These are phyloP conservation scores for Boulengeromyrus knoepffleri DNA, from an alignment of 2,113 vertebrate species.

Conservation along the genomic window DNA sequence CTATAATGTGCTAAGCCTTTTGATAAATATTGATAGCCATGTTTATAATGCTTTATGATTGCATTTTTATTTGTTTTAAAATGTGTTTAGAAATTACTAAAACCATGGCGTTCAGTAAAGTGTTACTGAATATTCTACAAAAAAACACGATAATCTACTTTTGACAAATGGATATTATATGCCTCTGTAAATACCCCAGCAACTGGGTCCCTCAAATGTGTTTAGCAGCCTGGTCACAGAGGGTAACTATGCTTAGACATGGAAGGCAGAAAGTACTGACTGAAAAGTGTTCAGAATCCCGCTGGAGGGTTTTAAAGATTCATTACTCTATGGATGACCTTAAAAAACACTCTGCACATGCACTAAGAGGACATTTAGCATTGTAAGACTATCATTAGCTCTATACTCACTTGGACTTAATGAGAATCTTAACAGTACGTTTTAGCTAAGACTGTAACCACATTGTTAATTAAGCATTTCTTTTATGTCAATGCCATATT, in stretches of 20 bases:
- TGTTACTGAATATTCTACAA: not conserved
- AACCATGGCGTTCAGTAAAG: too few relatives aligned
- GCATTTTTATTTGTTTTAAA: too few relatives aligned
- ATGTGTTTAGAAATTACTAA: too few relatives aligned
- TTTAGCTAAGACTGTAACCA: not conserved
- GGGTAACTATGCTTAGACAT: not conserved
- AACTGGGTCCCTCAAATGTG: not conserved
- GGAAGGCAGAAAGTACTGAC: not conserved
- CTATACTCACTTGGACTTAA: not conserved
- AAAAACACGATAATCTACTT: not conserved
- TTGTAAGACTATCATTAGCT: not conserved
- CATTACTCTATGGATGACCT: not conserved
- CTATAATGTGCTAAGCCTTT: too few relatives aligned
- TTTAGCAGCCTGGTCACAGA: not conserved
- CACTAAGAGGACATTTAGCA: not conserved
- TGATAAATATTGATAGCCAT: too few relatives aligned
- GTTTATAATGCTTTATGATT: too few relatives aligned
- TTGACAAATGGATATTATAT: not conserved
- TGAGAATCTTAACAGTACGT: not conserved
- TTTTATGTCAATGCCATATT: slow-evolving; percentile 14
- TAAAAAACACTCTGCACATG: not conserved
- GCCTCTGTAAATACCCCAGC: not conserved
- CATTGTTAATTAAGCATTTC: slow-evolving; percentile 3
- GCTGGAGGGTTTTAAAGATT: not conserved
- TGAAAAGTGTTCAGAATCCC: not conserved